Conservation (phyloP, 2,113 vertebrate genomes). For the Pyxicephalus adspersus region DNA sequence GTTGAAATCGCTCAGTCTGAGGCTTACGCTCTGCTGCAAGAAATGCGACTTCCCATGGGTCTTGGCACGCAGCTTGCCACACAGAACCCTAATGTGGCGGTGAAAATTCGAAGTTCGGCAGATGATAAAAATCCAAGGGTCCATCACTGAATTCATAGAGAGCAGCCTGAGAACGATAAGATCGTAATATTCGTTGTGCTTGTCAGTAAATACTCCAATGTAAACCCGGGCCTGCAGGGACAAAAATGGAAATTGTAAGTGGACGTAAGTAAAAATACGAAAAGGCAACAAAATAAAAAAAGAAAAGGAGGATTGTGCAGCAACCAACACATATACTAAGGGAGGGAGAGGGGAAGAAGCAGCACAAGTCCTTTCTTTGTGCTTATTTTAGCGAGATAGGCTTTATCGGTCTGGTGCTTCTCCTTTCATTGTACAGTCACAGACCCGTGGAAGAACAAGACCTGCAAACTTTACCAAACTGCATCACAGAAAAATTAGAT, state of each 20-base stretch:
- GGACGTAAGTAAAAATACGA: background rate
- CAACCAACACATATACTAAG: too few species aligned
- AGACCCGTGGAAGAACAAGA: too few species aligned
- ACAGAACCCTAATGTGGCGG: constrained; percentile 64
- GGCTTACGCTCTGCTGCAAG: too few species aligned
- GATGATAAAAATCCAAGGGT: constrained; percentile 83
- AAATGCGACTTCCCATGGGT: background rate
- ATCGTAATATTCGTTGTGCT: constrained; percentile 64
- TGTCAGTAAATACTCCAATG: constrained; percentile 63
- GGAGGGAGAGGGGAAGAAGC: too few species aligned
- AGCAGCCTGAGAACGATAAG: constrained; percentile 74
- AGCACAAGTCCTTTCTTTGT: too few species aligned
- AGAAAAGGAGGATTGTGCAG: too few species aligned
- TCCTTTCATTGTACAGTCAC: too few species aligned
- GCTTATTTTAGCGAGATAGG: too few species aligned
- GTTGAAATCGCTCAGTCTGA: background rate
- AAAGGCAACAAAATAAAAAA: too few species aligned
- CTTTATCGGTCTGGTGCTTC: too few species aligned
- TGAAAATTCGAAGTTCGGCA: constrained; percentile 77
- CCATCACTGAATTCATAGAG: constrained; percentile 76
- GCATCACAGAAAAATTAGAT: too few species aligned
- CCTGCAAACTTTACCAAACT: too few species aligned
- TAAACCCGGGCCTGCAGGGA: constrained; percentile 70
- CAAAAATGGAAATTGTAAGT: background rate
- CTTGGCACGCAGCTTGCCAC: constrained; percentile 42